Base-by-base conservation (phyloP, 2,888 invertebrate species). In the Augiades crinisus region DNA sequence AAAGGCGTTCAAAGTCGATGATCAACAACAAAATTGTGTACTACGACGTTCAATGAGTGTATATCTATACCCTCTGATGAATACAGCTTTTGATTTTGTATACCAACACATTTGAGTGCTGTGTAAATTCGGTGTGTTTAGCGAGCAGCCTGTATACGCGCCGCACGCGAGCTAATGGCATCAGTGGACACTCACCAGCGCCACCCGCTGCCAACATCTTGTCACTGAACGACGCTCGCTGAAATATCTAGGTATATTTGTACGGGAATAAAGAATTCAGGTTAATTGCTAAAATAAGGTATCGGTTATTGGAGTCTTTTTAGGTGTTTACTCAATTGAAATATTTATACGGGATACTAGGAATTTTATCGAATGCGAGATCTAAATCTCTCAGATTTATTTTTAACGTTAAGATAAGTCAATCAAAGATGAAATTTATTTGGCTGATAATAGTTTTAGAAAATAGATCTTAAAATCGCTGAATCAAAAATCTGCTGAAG, bases 201-300 rank as follows among this genome's bases (percentile, higher is more conserved):
- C 24, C 3, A 27, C 10, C 5, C 19, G 19, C 19, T n/a, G n/a
- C n/a, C n/a, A 5, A 16, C 30, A 41, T 41, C 41, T 30, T 41
- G 41, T 41, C 41, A 17, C 37, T 10, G 21, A 12, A 16, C 36
- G 14, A 2, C n/a, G 5, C 37, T 10, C 14, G 21, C 10, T 21
- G 13, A 21, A 22, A 38, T 38, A 40, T n/a, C 27, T 2, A 27
- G 10, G n/a, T n/a, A 27, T 27, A 22, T 6, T 12, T 27, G 38
- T 24, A 12, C 14, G 24, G n/a, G 17, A 41, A 10, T 6, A 17
- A 10, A 17, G 14, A 16, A 27, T 41, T 41, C 41, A 41, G 27
- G 27, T 41, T 41, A 27, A 27, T 41, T 41, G 41, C 16, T 41
- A 24, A 40, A 40, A 24, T 13, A 13, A 24, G 16, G 24, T 14